phyloP scores from a whole-genome alignment of 1,140 invertebrate species.

The Plutomurus gul region DNA sequence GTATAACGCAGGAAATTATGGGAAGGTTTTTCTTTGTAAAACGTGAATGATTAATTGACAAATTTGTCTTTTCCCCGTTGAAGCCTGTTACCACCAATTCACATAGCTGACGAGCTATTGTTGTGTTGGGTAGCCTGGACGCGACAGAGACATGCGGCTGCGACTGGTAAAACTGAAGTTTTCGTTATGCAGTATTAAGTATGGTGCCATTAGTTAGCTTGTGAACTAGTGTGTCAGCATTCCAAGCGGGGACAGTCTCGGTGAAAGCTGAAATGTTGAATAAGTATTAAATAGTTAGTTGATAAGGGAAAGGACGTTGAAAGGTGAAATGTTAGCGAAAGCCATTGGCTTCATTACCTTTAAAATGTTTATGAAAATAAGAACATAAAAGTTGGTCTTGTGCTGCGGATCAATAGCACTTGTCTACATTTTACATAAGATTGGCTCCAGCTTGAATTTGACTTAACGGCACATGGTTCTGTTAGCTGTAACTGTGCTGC shows the following conservation, averaged over 20 bases:
- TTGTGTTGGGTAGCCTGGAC: too few relatives aligned
- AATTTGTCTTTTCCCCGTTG: too few relatives aligned
- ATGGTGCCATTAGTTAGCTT: too few relatives aligned
- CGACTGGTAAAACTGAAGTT: too few relatives aligned
- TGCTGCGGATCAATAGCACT: conserved; percentile 7
- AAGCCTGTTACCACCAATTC: too few relatives aligned
- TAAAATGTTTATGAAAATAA: conserved; percentile 23
- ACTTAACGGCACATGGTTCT: background rate
- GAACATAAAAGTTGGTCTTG: background rate
- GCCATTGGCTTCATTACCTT: background rate
- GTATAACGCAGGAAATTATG: too few relatives aligned
- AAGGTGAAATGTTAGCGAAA: background rate
- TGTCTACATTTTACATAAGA: conserved; percentile 26
- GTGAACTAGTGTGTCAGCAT: too few relatives aligned
- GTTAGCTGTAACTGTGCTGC: background rate
- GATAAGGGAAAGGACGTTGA: background rate
- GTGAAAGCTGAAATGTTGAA: background rate
- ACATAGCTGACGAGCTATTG: too few relatives aligned
- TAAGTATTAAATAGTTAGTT: conserved; percentile 16
- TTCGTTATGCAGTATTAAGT: too few relatives aligned
- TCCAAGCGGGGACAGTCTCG: too few relatives aligned
- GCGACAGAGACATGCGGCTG: background rate
- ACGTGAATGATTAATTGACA: too few relatives aligned
- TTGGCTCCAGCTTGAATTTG: conserved; percentile 19
- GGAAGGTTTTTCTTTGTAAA: too few relatives aligned